phyloP scores from a whole-genome alignment of 2,797 vertebrate genomes.

The Muscicapa striata region DNA sequence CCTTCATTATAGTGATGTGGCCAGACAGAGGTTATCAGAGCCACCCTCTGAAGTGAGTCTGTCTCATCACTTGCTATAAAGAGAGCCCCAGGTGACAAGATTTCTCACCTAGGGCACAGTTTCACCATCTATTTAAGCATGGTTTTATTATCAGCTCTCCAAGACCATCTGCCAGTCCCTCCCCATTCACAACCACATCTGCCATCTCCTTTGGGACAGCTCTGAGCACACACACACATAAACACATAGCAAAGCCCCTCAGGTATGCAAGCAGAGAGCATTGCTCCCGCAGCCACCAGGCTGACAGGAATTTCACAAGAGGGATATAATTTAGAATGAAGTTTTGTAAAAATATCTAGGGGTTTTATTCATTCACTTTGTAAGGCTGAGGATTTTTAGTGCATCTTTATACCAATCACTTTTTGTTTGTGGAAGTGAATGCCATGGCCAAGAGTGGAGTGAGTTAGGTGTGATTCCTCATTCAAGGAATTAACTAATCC shows the following conservation, averaged over 20 bases:
- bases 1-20: neutral
- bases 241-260: neutral
- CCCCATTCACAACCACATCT: neutral
- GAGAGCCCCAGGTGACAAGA: neutral
- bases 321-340: neutral
- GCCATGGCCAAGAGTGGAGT: rapidly evolving
- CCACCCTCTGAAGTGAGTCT: neutral
- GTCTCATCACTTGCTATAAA: neutral
- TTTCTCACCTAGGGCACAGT: slow-evolving; percentile 29
- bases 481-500: neutral
- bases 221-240: neutral
- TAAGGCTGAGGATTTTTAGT: neutral
- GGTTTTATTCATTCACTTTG: neutral
- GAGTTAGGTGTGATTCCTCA: neutral
- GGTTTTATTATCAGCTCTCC: slow-evolving; percentile 9
- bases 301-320: neutral
- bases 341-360: neutral
- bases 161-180: slow-evolving; percentile 36
- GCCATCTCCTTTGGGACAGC: slow-evolving; percentile 16
- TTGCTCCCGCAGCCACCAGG: neutral
- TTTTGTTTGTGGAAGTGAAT: neutral
- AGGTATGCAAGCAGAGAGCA: neutral
- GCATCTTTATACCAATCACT: neutral
- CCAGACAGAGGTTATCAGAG: neutral
- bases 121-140: slow-evolving; percentile 3